A percentile compares a stretch with the other conserved stretches of the same genome.
phyloP scores from a whole-genome alignment of 2,113 vertebrate species.

The Maccullochella peelii region DNA sequence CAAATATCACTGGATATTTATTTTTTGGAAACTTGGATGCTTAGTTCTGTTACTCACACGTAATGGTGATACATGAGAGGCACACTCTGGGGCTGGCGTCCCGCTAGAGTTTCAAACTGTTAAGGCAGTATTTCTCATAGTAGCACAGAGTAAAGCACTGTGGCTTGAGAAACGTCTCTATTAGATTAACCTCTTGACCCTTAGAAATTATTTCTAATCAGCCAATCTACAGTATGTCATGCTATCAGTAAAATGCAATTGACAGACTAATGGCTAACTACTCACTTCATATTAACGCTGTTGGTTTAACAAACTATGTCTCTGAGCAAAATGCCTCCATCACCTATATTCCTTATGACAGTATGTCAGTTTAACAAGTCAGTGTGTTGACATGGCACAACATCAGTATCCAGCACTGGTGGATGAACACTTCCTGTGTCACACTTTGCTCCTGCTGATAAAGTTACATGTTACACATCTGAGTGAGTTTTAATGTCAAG shows the following conservation, averaged over 20 bases:
- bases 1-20: not conserved
- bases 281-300: slow-evolving; percentile 52
- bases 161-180: slow-evolving; percentile 3
- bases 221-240: slow-evolving; percentile 13
- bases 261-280: slow-evolving; percentile 51
- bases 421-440: slow-evolving; percentile 52
- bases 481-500: not conserved
- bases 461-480: slow-evolving; percentile 27
- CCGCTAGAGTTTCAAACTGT: not conserved
- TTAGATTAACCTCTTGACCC: slow-evolving; percentile 15
- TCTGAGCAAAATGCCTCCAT: slow-evolving; percentile 55
- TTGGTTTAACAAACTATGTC: slow-evolving; percentile 56
- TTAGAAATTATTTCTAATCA: slow-evolving; percentile 27
- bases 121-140: not conserved
- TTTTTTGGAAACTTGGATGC: not conserved
- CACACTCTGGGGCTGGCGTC: not conserved
- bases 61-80: not conserved
- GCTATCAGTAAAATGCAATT: slow-evolving; percentile 37
- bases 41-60: not conserved
- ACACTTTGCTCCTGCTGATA: slow-evolving; percentile 26
- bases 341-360: slow-evolving; percentile 63
- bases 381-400: slow-evolving; percentile 55
- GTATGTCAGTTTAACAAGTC: slow-evolving; percentile 64
- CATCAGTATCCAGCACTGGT: slow-evolving; percentile 33
- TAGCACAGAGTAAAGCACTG: not conserved